Percentiles rank a stretch among this genome's conserved stretches.
These are phyloP conservation scores for Lynx canadensis DNA, from an alignment of 2,113 vertebrate species.

Conservation along the genomic window DNA sequence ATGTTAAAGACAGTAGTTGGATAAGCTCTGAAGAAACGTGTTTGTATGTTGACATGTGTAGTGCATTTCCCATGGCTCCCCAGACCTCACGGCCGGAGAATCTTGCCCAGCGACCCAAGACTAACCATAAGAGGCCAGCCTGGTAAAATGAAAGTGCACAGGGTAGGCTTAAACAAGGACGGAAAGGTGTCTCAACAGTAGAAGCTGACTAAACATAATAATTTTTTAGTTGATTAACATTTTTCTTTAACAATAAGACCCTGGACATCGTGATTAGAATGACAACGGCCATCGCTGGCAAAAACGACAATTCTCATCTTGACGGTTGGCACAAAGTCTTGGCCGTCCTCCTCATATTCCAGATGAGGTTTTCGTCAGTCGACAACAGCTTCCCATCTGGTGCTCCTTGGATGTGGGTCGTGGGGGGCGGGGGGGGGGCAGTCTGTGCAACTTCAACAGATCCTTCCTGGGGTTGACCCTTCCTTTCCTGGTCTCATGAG, in stretches of 20 bases:
- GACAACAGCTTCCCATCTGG: accelerated
- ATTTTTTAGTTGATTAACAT: background rate
- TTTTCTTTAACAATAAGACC: background rate
- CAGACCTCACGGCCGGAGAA: background rate
- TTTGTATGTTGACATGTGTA: accelerated
- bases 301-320: background rate
- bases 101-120: background rate
- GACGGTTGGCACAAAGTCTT: background rate
- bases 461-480: background rate
- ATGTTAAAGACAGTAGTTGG: background rate
- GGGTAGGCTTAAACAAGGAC: background rate
- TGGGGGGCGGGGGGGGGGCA: background rate
- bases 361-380: background rate
- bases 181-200: background rate
- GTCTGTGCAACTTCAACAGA: accelerated
- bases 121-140: background rate
- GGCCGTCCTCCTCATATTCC: background rate
- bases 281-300: accelerated
- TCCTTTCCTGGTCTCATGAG: background rate
- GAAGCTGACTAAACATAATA: background rate
- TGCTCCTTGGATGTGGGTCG: background rate
- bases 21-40: background rate
- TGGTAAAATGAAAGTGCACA: background rate
- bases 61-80: accelerated
- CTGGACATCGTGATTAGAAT: background rate